Evolutionary conservation across 2,797 vertebrate genomes (phyloP).

Genomic region (Serranus cabrilla): DNA sequence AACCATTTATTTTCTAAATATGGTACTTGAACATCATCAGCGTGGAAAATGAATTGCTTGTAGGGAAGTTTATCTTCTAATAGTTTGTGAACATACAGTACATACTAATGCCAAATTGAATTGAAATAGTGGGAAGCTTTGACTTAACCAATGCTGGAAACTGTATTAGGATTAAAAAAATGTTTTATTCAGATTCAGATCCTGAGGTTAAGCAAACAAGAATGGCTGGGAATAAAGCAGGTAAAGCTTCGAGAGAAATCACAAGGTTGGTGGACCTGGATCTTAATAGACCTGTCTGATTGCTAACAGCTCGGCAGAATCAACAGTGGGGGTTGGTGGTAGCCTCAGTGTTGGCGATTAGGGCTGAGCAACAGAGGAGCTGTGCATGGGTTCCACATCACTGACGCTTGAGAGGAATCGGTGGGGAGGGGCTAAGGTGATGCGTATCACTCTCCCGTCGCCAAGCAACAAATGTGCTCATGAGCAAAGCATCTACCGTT

Average conservation of each 20-base stretch:
- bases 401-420: constrained; percentile 38
- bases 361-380: constrained; percentile 24
- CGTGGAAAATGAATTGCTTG: constrained; percentile 6
- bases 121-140: constrained; percentile 6
- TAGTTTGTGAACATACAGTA: constrained; percentile 14
- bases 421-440: constrained; percentile 27
- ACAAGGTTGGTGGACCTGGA: neutral
- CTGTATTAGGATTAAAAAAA: neutral
- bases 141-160: constrained; percentile 7
- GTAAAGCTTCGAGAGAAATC: constrained; percentile 13
- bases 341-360: constrained; percentile 21
- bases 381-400: constrained; percentile 40
- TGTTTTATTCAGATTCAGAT: neutral
- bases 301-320: constrained; percentile 33
- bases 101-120: constrained; percentile 23
- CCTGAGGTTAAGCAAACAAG: neutral
- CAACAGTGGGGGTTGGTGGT: constrained; percentile 39
- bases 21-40: constrained; percentile 8
- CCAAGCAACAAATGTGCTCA: constrained; percentile 61
- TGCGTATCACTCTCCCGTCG: constrained; percentile 40
- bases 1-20: constrained; percentile 2
- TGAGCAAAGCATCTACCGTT: constrained; percentile 49
- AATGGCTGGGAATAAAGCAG: constrained; percentile 1
- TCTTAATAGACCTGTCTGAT: constrained; percentile 46
- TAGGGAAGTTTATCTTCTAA: constrained; percentile 21